Percentiles rank a stretch among this genome's conserved stretches.
Evolutionary conservation across 2,113 vertebrate genomes (phyloP).

Genomic region (Cygnus atratus): DNA sequence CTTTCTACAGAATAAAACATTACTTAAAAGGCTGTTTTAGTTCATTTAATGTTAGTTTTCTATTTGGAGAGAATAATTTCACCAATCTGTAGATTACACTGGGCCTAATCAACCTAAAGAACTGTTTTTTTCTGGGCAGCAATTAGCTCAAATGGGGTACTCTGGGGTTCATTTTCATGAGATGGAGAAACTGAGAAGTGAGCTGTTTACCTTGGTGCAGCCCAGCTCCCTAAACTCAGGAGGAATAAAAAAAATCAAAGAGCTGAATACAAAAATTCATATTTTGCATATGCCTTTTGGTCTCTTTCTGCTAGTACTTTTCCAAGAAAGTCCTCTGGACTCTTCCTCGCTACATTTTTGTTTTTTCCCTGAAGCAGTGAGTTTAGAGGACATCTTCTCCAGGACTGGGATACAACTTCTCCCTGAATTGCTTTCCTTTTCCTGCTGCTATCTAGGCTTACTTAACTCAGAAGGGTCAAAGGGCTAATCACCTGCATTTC

Average conservation of each 20-base stretch:
- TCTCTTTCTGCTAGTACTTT: background rate
- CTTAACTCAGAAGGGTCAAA: background rate
- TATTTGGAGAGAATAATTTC: background rate
- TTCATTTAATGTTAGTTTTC: background rate
- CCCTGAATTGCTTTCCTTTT: background rate
- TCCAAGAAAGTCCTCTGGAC: background rate
- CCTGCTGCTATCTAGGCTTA: background rate
- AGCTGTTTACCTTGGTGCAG: background rate
- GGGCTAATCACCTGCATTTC: background rate
- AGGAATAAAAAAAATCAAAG: background rate
- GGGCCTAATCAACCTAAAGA: background rate
- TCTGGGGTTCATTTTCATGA: accelerated
- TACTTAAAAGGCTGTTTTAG: background rate
- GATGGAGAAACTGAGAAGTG: background rate
- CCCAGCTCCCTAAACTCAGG: background rate
- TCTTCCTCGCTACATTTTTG: accelerated
- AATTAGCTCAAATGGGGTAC: background rate
- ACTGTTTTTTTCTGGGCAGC: background rate
- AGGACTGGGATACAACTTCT: background rate
- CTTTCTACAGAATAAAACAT: background rate
- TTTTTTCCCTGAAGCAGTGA: background rate
- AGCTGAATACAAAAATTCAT: background rate
- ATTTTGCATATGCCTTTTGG: background rate
- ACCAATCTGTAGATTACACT: background rate
- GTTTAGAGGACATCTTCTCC: background rate